Percentiles rank a stretch among this genome's conserved stretches.
phyloP scores from a whole-genome alignment of 2,113 vertebrate species.

The Pangasianodon hypophthalmus region DNA sequence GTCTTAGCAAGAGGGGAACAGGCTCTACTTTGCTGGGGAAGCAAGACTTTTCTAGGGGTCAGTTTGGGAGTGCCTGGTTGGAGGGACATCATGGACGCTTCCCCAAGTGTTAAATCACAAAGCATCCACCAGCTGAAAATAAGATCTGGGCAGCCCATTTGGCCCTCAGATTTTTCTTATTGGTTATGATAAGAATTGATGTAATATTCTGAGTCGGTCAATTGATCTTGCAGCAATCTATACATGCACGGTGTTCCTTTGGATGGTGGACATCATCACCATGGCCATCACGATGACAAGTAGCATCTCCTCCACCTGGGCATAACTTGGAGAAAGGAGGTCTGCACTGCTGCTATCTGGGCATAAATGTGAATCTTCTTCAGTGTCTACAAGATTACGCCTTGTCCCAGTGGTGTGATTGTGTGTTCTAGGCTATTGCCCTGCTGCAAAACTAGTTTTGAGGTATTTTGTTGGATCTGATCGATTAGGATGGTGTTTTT shows the following conservation, averaged over 20 bases:
- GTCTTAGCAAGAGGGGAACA: not conserved
- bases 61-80: not conserved
- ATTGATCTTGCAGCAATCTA: not conserved
- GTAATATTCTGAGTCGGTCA: not conserved
- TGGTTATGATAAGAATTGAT: not conserved
- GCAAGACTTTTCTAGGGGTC: not conserved
- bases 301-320: not conserved
- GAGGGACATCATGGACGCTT: not conserved
- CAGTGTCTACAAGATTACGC: not conserved
- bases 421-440: not conserved
- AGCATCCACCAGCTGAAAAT: not conserved
- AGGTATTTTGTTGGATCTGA: not conserved
- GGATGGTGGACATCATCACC: not conserved
- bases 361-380: not conserved
- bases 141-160: not conserved
- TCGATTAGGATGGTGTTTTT: not conserved
- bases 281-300: not conserved
- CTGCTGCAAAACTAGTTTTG: not conserved
- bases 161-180: not conserved
- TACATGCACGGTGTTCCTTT: not conserved
- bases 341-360: not conserved
- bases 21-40: not conserved
- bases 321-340: not conserved
- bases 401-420: not conserved
- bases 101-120: not conserved